Base-by-base conservation (phyloP, 2,113 vertebrate species). In the Strix uralensis region DNA sequence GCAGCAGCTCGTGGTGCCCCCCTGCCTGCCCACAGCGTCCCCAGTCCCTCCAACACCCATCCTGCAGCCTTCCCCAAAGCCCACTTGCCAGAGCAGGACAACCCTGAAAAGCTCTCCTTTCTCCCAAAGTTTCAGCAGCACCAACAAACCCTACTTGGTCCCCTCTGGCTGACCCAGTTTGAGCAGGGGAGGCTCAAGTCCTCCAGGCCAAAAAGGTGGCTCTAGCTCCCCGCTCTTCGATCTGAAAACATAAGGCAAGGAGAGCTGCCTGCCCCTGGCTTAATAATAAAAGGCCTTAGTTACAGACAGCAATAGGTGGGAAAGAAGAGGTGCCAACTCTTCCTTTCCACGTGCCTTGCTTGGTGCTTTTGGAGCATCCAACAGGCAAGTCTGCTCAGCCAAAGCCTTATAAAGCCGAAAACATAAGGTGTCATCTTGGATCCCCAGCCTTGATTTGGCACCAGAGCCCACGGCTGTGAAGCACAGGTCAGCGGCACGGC, bases 401-500 rank as follows among this genome's bases (percentile, higher is more conserved):
- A 36, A 57, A 83, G 67, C 77, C 84, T 85, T 92, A 80, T 17
- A 82, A 69, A 91, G 86, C 77, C 73, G 72, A 71, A 84, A 72
- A 11, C 38, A 12, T 2, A 49, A 79, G 57, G 51, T 62, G 38
- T 73, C 51, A 54, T 13, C 55, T 15, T 11, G 30, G 78, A 75
- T 59, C 23, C 75, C 38, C 66, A 44, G 44, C 59, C 72, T 62
- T 15, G 14, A 32, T 32, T 27, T 8, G 30, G 70, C 65, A 67
- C 25, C 5, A 15, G 30, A 86, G 34, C 38, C 62, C 7, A 5
- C 0, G 14, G 55, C 47, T 27, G 11, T 2, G 15, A 51, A 77
- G 87, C 40, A 13, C 26, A 0, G 5, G 22, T 7, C n/a, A 52
- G 88, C 1, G 1, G 42, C n/a, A 9, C 0, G 1, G 70, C 42